Evolutionary conservation across 2,797 vertebrate species (phyloP), one percentile per base, ranked within the genome.

Genomic region (Acestrorhynchus altus): DNA sequence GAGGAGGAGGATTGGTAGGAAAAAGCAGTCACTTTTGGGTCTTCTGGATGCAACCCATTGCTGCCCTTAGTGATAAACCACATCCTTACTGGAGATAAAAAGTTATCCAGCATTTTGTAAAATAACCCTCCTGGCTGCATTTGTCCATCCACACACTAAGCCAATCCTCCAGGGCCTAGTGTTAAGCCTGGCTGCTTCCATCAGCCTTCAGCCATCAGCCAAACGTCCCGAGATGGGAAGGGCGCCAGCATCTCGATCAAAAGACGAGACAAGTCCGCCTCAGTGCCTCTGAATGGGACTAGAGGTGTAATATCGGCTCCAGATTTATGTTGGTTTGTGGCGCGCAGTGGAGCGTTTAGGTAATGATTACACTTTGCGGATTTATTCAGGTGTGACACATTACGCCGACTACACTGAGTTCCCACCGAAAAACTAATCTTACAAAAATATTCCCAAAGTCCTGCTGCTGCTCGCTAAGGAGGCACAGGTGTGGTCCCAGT

Each of bases 301-400:
- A 8, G 4, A 65, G 63, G 20, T 47, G 64, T 46, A 66, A 47
- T 66, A 47, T 66, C 22, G 16, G 44, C 46, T 49, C 46, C 65
- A 49, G 65, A 67, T 56, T 56, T 56, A 71, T 42, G 51, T 40
- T n/a, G 31, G 22, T 10, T 49, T 49, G 49, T 44, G 22, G 24
- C 44, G 26, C 8, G 42, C 20, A 31, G 31, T 44, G 9, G 54
- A 76, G 65, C 54, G 24, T 2, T 69, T 44, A 24, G 46, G 61
- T 63, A 51, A 42, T 61, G 46, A 61, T 47, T 61, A 47, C 28
- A 16, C 15, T 9, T 69, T 31, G 15, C 13, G 44, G 20, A 77
- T 77, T 60, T 68, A 76, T 69, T 72, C 47, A 24, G 47, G 10
- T 16, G 35, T 63, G 35, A 46, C 22, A 44, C 28, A 20, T 54